phyloP scores from a whole-genome alignment of 1,140 invertebrate species.

The Trachelipus rathkii region DNA sequence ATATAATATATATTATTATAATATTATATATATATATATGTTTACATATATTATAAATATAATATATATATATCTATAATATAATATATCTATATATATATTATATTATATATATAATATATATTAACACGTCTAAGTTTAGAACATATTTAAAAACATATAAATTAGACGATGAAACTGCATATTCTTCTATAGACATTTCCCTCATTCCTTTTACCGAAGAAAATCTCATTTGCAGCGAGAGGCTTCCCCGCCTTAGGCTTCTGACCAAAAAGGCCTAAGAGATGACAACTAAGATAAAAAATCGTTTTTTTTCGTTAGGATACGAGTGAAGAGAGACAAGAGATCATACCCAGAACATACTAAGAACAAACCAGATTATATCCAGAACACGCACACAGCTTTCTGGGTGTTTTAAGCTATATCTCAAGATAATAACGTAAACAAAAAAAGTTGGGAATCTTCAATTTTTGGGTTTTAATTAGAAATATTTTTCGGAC shows the following conservation, averaged over 20 bases:
- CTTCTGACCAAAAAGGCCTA: background rate
- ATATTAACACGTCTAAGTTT: background rate
- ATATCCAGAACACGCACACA: background rate
- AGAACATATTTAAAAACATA: background rate
- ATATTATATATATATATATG: constrained; percentile 7
- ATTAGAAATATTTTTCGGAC: too few species aligned
- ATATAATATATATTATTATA: background rate
- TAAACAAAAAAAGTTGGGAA: too few species aligned
- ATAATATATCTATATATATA: constrained; percentile 8
- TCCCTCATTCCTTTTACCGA: background rate
- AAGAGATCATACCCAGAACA: background rate
- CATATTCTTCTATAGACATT: background rate
- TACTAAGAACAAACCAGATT: background rate
- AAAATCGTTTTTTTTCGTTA: background rate
- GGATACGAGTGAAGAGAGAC: background rate
- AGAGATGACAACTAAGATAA: background rate
- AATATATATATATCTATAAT: constrained; percentile 11
- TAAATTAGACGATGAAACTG: background rate
- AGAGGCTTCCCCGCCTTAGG: background rate
- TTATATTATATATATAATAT: background rate
- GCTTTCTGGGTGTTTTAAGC: background rate
- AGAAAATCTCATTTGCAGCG: background rate
- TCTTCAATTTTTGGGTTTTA: too few species aligned
- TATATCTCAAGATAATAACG: too few species aligned
- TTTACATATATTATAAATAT: constrained; percentile 1